Evolutionary conservation across 1,140 invertebrate genomes (phyloP).

Genomic region (Heliconius nattereri): DNA sequence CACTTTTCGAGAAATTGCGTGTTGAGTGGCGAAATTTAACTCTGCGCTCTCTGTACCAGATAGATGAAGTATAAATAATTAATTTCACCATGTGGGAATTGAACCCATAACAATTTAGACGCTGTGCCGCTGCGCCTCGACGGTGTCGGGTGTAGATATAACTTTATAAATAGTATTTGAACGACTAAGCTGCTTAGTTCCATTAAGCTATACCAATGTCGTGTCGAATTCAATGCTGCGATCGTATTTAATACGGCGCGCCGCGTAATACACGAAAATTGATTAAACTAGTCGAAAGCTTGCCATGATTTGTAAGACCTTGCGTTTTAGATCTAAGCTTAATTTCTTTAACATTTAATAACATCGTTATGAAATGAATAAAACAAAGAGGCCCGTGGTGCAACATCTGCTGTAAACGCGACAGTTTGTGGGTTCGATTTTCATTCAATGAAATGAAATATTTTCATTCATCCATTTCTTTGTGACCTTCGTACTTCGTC

Average conservation of each 20-base stretch:
- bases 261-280: slow-evolving; percentile 16
- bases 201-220: slow-evolving; percentile 6
- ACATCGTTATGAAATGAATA: not conserved
- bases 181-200: slow-evolving; percentile 1
- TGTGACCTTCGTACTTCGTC: not conserved
- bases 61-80: no score
- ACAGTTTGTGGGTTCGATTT: not conserved
- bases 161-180: not conserved
- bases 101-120: no score
- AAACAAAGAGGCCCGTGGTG: no score
- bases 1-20: no score
- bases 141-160: not conserved
- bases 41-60: no score
- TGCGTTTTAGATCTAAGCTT: slow-evolving; percentile 8
- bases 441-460: no score
- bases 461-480: no score
- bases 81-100: no score
- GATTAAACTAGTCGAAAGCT: slow-evolving; percentile 15
- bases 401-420: not conserved
- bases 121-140: no score
- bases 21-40: no score
- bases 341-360: not conserved
- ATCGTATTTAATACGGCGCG: slow-evolving; percentile 3
- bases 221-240: slow-evolving; percentile 14
- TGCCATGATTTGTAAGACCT: slow-evolving; percentile 5